Conservation (phyloP, 2,888 invertebrate species). For the Ormia ochracea region DNA sequence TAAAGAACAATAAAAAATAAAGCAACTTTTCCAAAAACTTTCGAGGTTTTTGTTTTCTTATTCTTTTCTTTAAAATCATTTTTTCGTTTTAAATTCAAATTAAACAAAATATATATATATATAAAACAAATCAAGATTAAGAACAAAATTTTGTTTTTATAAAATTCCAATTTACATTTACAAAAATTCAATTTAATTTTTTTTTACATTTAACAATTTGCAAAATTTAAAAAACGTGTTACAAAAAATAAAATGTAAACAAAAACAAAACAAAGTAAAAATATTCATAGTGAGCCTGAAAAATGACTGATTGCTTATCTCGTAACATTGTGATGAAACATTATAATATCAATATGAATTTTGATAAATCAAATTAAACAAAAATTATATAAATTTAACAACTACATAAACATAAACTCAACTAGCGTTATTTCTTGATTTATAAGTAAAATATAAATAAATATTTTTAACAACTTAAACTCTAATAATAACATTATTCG, state of each 20-base stretch:
- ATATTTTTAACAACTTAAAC: constrained; percentile 44
- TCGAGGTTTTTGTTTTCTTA: constrained; percentile 8
- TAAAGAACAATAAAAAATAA: constrained; percentile 55
- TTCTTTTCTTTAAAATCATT: constrained; percentile 26
- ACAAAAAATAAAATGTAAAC: constrained; percentile 2
- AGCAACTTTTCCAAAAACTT: constrained; percentile 37
- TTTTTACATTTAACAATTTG: constrained; percentile 40
- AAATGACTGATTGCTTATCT: background rate
- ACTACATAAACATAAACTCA: constrained; percentile 1
- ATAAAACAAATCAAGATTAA: constrained; percentile 9
- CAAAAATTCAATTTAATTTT: constrained; percentile 19
- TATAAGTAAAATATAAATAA: constrained; percentile 37
- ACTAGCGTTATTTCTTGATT: background rate
- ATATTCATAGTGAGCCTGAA: constrained; percentile 23
- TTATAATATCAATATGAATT: constrained; percentile 10
- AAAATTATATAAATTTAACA: constrained; percentile 18
- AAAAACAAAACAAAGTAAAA: constrained; percentile 17
- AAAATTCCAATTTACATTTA: constrained; percentile 35
- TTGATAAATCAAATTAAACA: constrained; percentile 1
- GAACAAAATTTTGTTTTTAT: constrained; percentile 20
- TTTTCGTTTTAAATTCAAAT: constrained; percentile 43
- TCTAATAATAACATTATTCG: constrained; percentile 34
- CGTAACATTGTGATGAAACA: constrained; percentile 40
- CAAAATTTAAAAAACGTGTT: constrained; percentile 11
- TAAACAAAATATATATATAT: background rate